Base-by-base conservation (phyloP, 1,140 invertebrate species). In the Drosophila repletoides region DNA sequence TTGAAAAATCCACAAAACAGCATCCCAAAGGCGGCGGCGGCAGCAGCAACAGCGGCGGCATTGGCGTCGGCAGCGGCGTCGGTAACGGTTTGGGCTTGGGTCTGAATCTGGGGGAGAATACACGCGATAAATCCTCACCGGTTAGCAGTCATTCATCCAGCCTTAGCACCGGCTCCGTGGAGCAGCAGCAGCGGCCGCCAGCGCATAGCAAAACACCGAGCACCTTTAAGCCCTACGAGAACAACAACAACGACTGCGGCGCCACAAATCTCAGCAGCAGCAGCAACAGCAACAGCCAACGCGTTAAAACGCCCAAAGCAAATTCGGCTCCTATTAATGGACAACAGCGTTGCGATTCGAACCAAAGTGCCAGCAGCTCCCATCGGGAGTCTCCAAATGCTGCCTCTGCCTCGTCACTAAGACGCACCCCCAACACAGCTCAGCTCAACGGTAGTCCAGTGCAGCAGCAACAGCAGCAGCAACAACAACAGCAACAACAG, bases 201-300 rank as follows among this genome's bases (percentile, higher is more conserved):
- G 68, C 65, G 14, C 71, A 79, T 72, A 79, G 59, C 65, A 86
- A 72, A 55, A 66, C 63, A 2, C 67, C 67, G 26, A 88, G 61
- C 61, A 86, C 93, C 77, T 95, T 94, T 83, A 94, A 94, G 90
- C 94, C 94, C 71, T 95, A 95, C 88, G 94, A 95, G 87, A 93
- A 93, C 41, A 74, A 72, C 46, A 73, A 73, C 24, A 67, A 41
- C 45, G 84, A 81, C 56, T 61, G 77, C 49, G 71, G 75, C 66
- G 72, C 90, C 5, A 90, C 91, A 22, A 91, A 89, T 88, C 87
- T 48, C 88, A 89, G 43, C 76, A 33, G 84, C 84, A 59, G 81
- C 88, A 31, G 71, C 33, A n/a, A 43, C 43, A 26, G 21, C 46
- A 52, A 79, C 0, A 87, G 73, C 72, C 84, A 41, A 76, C 64